Percentiles rank a stretch among this genome's conserved stretches.
These are phyloP conservation scores for Siniperca scherzeri DNA, from an alignment of 2,797 vertebrate species.

Conservation along the genomic window DNA sequence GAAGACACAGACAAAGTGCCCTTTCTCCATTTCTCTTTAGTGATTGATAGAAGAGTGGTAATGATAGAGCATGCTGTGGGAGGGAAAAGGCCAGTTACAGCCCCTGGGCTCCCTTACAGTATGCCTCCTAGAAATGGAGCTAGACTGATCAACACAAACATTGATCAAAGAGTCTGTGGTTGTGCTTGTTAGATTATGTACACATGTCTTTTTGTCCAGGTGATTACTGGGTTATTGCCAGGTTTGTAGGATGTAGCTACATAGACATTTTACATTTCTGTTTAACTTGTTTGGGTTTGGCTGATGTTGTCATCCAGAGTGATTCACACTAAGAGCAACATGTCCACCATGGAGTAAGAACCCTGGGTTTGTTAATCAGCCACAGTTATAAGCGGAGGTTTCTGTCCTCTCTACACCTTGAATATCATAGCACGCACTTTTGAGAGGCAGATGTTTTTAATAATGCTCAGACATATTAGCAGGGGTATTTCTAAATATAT, in stretches of 20 bases:
- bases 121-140: conserved; percentile 52
- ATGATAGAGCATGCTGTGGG: conserved; percentile 45
- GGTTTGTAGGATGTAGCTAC: conserved; percentile 1
- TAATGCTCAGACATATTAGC: conserved; percentile 47
- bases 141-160: conserved; percentile 45
- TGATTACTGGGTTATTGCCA: neutral
- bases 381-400: conserved; percentile 4
- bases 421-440: conserved; percentile 30
- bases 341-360: conserved; percentile 10
- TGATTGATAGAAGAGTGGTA: conserved; percentile 52
- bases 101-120: conserved; percentile 53
- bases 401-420: conserved; percentile 43
- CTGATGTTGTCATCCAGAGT: conserved; percentile 10
- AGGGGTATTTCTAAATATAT: conserved; percentile 51
- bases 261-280: conserved; percentile 10
- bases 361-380: conserved; percentile 30
- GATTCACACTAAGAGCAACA: neutral
- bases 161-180: conserved; percentile 37
- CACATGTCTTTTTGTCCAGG: conserved; percentile 4
- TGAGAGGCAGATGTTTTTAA: conserved; percentile 51
- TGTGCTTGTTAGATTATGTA: neutral
- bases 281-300: conserved; percentile 4
- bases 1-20: conserved; percentile 48
- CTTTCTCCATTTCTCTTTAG: conserved; percentile 51
- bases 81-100: conserved; percentile 63